phyloP scores from a whole-genome alignment of 2,888 invertebrate species.

The Phymatocera aterrima region DNA sequence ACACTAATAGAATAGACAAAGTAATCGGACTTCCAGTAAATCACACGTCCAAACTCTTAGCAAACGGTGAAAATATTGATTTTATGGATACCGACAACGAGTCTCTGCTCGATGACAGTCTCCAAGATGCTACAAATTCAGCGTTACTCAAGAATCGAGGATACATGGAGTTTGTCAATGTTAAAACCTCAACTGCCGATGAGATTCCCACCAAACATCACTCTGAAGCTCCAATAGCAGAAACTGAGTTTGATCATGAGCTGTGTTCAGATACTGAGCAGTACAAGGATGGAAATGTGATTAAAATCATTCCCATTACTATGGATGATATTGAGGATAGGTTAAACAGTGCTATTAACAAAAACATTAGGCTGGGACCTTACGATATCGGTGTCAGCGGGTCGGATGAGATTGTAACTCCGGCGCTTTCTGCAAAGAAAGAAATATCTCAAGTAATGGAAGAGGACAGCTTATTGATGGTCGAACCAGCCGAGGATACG shows the following conservation, averaged over 20 bases:
- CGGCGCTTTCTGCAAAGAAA: conserved; percentile 72
- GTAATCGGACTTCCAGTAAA: conserved; percentile 57
- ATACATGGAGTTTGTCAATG: conserved; percentile 82
- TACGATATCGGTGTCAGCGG: neutral
- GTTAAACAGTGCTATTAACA: conserved; percentile 56
- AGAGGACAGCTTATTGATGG: conserved; percentile 78
- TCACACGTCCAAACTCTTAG: conserved; percentile 68
- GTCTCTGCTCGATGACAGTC: conserved; percentile 83
- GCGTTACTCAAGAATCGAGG: conserved; percentile 79
- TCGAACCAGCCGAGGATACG: conserved; percentile 80
- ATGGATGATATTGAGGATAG: conserved; percentile 69
- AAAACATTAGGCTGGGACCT: conserved; percentile 23
- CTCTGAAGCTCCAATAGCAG: conserved; percentile 67
- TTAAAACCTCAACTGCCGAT: conserved; percentile 56
- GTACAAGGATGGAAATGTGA: conserved; percentile 62
- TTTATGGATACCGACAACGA: conserved; percentile 92
- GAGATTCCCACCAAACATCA: neutral
- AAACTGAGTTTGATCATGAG: conserved; percentile 66
- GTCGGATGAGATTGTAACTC: conserved; percentile 69
- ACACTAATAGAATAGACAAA: conserved; percentile 69
- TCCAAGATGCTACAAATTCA: conserved; percentile 77
- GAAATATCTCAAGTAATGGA: conserved; percentile 73
- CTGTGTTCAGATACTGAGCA: conserved; percentile 65
- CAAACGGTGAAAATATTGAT: conserved; percentile 85
- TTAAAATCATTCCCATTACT: conserved; percentile 69